phyloP scores from a whole-genome alignment of 2,888 invertebrate genomes.

The Panzeria rudis region DNA sequence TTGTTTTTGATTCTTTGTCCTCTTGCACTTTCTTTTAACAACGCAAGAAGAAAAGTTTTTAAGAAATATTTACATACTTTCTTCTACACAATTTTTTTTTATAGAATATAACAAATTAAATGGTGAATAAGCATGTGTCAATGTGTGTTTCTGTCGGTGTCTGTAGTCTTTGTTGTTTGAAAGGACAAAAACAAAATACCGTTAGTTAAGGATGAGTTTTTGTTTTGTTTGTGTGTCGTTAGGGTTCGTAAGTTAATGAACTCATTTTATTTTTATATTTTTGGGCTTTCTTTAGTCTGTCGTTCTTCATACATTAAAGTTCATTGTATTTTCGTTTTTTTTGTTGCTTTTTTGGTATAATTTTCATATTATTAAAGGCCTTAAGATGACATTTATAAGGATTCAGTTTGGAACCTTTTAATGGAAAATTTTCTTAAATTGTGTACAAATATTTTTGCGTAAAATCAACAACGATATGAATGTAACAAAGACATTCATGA shows the following conservation, averaged over 20 bases:
- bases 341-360: conserved; percentile 44
- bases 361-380: conserved; percentile 63
- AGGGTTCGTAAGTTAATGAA: conserved; percentile 72
- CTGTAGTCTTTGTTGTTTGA: conserved; percentile 55
- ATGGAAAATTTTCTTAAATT: conserved; percentile 21
- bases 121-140: conserved; percentile 25
- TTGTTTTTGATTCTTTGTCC: conserved; percentile 29
- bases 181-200: conserved; percentile 59
- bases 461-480: background rate
- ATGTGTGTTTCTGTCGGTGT: conserved; percentile 2
- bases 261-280: conserved; percentile 65
- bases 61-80: conserved; percentile 16
- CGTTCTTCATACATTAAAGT: conserved; percentile 57
- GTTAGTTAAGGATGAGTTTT: conserved; percentile 67
- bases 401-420: conserved; percentile 57
- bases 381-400: conserved; percentile 58
- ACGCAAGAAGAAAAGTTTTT: conserved; percentile 48
- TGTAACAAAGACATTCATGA: background rate
- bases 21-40: conserved; percentile 59
- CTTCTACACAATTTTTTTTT: background rate
- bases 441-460: conserved; percentile 17
- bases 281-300: conserved; percentile 63
- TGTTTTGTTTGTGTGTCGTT: conserved; percentile 62
- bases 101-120: conserved; percentile 54
- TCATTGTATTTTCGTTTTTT: conserved; percentile 62